These are phyloP conservation scores for Graptemys geographica DNA, from an alignment of 2,797 vertebrate species.

Conservation along the genomic window DNA sequence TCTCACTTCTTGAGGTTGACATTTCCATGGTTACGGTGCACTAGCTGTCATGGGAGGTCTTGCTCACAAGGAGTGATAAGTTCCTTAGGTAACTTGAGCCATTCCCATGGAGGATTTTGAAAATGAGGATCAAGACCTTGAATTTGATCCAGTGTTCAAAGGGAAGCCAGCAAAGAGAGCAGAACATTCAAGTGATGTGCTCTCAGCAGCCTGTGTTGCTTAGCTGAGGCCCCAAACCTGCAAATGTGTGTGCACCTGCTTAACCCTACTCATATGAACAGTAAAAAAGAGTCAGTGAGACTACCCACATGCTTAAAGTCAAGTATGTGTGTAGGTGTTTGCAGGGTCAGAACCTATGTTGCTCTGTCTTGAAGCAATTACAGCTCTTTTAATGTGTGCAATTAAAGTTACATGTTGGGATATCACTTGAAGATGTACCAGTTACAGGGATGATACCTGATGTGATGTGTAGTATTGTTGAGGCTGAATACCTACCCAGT, in stretches of 20 bases:
- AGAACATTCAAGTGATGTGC: not conserved
- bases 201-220: not conserved
- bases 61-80: not conserved
- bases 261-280: not conserved
- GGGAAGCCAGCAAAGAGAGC: not conserved
- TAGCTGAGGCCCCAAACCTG: not conserved
- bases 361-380: not conserved
- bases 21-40: not conserved
- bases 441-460: not conserved
- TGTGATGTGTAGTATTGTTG: not conserved
- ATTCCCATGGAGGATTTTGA: not conserved
- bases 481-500: not conserved
- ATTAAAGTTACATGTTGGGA: not conserved
- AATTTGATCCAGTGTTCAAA: rapidly evolving
- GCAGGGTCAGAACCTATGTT: not conserved
- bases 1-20: not conserved
- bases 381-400: not conserved
- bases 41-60: not conserved
- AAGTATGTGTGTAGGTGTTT: not conserved
- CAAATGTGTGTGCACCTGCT: not conserved
- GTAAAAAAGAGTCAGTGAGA: not conserved
- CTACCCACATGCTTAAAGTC: not conserved
- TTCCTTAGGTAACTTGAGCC: not conserved
- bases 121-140: not conserved
- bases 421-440: not conserved